Base-by-base conservation (phyloP, 2,888 invertebrate species). In the Dromius quadrimaculatus region DNA sequence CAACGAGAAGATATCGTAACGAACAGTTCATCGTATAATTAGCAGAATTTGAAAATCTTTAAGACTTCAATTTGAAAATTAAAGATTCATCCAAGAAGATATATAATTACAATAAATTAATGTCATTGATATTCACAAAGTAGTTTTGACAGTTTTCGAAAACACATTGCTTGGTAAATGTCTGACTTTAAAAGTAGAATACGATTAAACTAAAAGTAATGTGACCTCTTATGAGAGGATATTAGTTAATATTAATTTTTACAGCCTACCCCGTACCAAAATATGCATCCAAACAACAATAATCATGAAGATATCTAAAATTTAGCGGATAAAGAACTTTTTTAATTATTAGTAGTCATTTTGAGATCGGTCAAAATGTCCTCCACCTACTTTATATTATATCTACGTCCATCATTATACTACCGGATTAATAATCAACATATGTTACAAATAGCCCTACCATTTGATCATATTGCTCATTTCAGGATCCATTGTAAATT, bases 381-480 rank as follows among this genome's bases (percentile, higher is more conserved):
- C 13, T 17, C 41, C 41, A 41, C 11, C 41, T 15, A 11, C 41
- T 41, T 41, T 41, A 15, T 41, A 41, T 41, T 41, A 15, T 6
- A 41, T 9, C 41, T 11, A 15, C 15, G 50, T 50, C 50, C 50
- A 28, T 54, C 32, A 54, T 54, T 54, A n/a, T n/a, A 54, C 15
- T 15, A 28, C 28, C 11, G 50, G 23, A 5, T 9, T 54, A 54
- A 28, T 15, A 54, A 13, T 13, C 28, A 28, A 54, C 50, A 54
- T 54, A 54, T 54, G 50, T 32, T 9, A 8, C 50, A 11, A 1
- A 20, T 22, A 23, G 15, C 5, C 50, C 28, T 8, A 28, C 28
- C 8, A 28, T 11, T 13, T 41, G 41, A 41, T 41, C 41, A 15
- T 6, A 15, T 15, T 41, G 41, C 41, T 41, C 41, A 41, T 41